phyloP scores from a whole-genome alignment of 2,888 invertebrate species.

The Agrenia bidenticulata region DNA sequence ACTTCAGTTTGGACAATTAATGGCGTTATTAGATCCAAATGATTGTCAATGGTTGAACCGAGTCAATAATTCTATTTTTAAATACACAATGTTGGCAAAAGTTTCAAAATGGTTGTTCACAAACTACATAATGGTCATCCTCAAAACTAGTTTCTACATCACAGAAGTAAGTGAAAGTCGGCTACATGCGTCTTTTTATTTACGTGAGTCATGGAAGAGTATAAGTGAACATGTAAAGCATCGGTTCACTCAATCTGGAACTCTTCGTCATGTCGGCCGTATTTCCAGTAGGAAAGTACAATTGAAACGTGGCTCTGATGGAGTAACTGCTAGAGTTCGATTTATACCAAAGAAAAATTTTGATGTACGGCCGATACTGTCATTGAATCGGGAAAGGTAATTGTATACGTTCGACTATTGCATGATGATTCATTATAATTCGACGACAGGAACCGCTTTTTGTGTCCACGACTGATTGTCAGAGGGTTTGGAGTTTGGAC shows the following conservation, averaged over 20 bases:
- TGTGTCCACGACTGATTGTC: too few species aligned
- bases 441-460: too few species aligned
- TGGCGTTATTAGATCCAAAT: conserved; percentile 25
- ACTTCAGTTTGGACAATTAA: conserved; percentile 36
- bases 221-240: conserved; percentile 24
- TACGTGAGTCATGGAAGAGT: conserved; percentile 43
- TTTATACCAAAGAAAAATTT: conserved; percentile 35
- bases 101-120: conserved; percentile 36
- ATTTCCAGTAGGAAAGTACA: neutral
- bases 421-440: too few species aligned
- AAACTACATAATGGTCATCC: conserved; percentile 29
- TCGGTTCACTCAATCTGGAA: conserved; percentile 15
- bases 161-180: conserved; percentile 38
- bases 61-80: neutral
- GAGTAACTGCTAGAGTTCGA: conserved; percentile 21
- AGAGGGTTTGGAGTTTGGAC: too few species aligned
- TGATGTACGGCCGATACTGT: conserved; percentile 26
- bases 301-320: neutral
- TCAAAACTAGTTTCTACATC: conserved; percentile 40
- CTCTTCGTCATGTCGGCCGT: neutral
- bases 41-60: conserved; percentile 23
- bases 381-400: conserved; percentile 14
- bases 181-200: conserved; percentile 34
- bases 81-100: conserved; percentile 26
- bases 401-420: too few species aligned